Base-by-base conservation (phyloP, 1,140 invertebrate species). In the Calliopsis andreniformis region DNA sequence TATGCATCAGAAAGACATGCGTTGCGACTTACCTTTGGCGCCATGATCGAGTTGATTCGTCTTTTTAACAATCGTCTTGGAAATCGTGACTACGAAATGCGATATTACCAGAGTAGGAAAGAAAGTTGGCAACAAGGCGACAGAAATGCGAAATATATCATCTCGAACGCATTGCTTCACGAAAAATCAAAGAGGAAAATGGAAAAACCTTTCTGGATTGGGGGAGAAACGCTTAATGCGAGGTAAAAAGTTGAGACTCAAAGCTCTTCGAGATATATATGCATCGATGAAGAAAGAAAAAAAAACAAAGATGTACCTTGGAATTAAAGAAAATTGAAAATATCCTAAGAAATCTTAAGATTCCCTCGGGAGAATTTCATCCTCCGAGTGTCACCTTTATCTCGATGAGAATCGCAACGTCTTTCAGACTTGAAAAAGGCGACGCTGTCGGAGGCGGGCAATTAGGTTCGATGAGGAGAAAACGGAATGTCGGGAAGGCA, bases 21-120 rank as follows among this genome's bases (percentile, higher is more conserved):
- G 51, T 56, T 32, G 71, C 32, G 23, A 59, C 72, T 76, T 76
- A 76, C 72, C 72, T 76, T 39, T 39, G 35, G 10, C 35, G 35
- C 35, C n/a, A n/a, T n/a, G n/a, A n/a, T n/a, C n/a, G n/a, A n/a
- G n/a, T n/a, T n/a, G n/a, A n/a, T n/a, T n/a, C n/a, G n/a, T n/a
- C n/a, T n/a, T n/a, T n/a, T n/a, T n/a, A n/a, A n/a, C n/a, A n/a
- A n/a, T n/a, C n/a, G n/a, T n/a, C n/a, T n/a, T n/a, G n/a, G n/a
- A n/a, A n/a, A n/a, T n/a, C n/a, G n/a, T n/a, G n/a, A n/a, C n/a
- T n/a, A n/a, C n/a, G n/a, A n/a, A n/a, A n/a, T n/a, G n/a, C n/a
- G n/a, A n/a, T n/a, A 7, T 0, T n/a, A 0, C 7, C 0, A 14
- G 6, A 8, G 18, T 3, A 2, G 23, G 23, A 35, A 39, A 59